Evolutionary conservation across 2,888 invertebrate genomes (phyloP), one percentile per base, ranked within the genome.

Genomic region (Rotaria socialis): DNA sequence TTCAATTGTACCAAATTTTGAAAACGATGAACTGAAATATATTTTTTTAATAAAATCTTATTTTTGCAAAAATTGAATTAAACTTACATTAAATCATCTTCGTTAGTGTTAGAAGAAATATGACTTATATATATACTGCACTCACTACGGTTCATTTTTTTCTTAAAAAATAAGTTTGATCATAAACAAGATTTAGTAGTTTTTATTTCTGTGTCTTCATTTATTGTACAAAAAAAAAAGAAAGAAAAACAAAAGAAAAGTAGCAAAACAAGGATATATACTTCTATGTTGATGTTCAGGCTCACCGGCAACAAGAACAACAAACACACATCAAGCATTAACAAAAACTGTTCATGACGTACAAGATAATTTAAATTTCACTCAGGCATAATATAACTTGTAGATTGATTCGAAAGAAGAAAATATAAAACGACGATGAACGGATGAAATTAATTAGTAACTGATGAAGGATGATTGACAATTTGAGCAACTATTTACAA

Each of bases 251-350:
- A 16, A 67, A 52, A 52, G 16, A 35, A 16, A 14, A 1, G 67
- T 41, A 67, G 35, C 16, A 67, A 67, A 67, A 67, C 67, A 24
- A 56, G 27, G 35, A 67, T 8, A 41, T 8, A 67, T 19, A 67
- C 35, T 67, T 67, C 35, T 19, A 67, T 2, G 19, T 67, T 35
- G 67, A 35, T 67, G 67, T 41, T 67, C 67, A 41, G 16, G 35
- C 35, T 67, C 67, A 67, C 67, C 67, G 67, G 67, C 67, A 67
- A 67, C 67, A 35, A 67, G 67, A 67, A 67, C 67, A 67, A 5
- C 67, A 67, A 67, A 67, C 19, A 67, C 35, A 67, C 35, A 67
- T 35, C 19, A 67, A 67, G 35, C 67, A 67, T 35, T 67, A 67
- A 67, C 67, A 67, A 67, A 19, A 67, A 67, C 67, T 67, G 67